A percentile compares a stretch with the other conserved stretches of the same genome.
Conservation (phyloP, 2,888 invertebrate species). For the Nesidiocoris tenuis region DNA sequence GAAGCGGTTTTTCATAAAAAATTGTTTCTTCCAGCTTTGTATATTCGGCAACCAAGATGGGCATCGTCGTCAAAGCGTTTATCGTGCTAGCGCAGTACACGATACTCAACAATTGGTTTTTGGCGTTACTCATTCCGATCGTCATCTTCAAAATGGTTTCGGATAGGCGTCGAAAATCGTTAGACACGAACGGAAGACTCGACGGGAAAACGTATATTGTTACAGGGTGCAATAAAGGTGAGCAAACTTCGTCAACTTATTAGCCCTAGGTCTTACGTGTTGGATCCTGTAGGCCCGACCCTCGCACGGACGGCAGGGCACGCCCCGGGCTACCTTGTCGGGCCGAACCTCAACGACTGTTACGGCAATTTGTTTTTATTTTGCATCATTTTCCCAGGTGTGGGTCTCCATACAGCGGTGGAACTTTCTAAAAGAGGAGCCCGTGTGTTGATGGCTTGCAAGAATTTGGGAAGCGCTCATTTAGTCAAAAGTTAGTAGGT, state of each 20-base stretch:
- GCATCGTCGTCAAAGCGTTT: slow-evolving; percentile 30
- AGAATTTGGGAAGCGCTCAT: slow-evolving; percentile 40
- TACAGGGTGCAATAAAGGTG: slow-evolving; percentile 35
- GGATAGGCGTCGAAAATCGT: slow-evolving; percentile 1
- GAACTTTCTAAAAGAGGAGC: slow-evolving; percentile 12
- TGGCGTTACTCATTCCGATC: slow-evolving; percentile 4
- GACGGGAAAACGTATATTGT: slow-evolving; percentile 38
- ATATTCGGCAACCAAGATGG: too few species aligned
- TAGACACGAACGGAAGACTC: slow-evolving; percentile 20
- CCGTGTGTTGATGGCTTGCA: slow-evolving; percentile 17
- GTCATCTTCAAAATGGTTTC: slow-evolving; percentile 18
- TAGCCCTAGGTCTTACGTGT: too few species aligned
- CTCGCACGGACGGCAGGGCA: too few species aligned
- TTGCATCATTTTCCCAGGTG: too few species aligned
- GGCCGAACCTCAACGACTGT: too few species aligned
- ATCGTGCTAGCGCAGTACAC: slow-evolving; percentile 15
- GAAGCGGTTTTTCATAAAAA: too few species aligned
- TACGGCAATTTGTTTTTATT: too few species aligned
- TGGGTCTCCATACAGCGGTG: slow-evolving; percentile 13
- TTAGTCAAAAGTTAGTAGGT: slow-evolving; percentile 26
- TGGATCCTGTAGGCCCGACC: too few species aligned
- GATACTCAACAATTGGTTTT: slow-evolving; percentile 33
- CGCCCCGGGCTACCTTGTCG: too few species aligned
- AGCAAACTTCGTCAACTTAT: too few species aligned
- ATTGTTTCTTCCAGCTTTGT: too few species aligned